Percentiles rank a stretch among this genome's conserved stretches.
phyloP scores from a whole-genome alignment of 1,140 invertebrate species.

The Oscheius sp. region DNA sequence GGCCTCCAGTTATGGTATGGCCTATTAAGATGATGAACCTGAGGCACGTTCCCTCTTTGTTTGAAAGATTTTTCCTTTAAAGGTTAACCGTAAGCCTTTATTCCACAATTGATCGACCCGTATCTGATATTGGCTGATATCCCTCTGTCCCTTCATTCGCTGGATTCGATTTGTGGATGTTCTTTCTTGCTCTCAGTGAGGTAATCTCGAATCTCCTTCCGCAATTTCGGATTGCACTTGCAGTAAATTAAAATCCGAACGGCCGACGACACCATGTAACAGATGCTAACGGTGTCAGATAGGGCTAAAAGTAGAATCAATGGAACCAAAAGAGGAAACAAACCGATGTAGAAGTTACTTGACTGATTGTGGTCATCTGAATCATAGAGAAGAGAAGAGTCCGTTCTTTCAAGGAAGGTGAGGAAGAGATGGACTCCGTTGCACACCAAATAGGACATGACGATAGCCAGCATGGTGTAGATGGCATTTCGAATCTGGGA shows the following conservation, averaged over 20 bases:
- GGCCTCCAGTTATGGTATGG: too few relatives aligned
- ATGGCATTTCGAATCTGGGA: constrained; percentile 31
- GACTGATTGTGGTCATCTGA: constrained; percentile 19
- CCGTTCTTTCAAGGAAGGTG: constrained; percentile 15
- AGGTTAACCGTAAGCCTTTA: too few relatives aligned
- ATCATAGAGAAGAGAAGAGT: constrained; percentile 16
- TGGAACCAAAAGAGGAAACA: not conserved
- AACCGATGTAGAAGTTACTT: constrained; percentile 31
- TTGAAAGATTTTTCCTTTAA: too few relatives aligned
- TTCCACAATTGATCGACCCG: too few relatives aligned
- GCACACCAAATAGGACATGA: constrained; percentile 35
- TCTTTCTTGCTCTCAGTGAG: not conserved
- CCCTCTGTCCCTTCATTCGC: too few relatives aligned
- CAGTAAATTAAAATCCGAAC: constrained; percentile 34
- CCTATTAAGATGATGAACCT: too few relatives aligned
- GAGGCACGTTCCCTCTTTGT: too few relatives aligned
- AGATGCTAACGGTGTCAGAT: constrained; percentile 35
- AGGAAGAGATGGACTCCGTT: constrained; percentile 29
- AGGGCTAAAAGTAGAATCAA: constrained; percentile 7
- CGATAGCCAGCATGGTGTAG: constrained; percentile 35
- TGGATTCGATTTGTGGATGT: too few relatives aligned
- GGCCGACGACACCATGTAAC: constrained; percentile 32
- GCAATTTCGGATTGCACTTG: constrained; percentile 37
- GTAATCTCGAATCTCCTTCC: constrained; percentile 32
- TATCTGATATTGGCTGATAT: too few relatives aligned